Base-by-base conservation (phyloP, 2,797 vertebrate genomes). In the Sebastes diploproa region DNA sequence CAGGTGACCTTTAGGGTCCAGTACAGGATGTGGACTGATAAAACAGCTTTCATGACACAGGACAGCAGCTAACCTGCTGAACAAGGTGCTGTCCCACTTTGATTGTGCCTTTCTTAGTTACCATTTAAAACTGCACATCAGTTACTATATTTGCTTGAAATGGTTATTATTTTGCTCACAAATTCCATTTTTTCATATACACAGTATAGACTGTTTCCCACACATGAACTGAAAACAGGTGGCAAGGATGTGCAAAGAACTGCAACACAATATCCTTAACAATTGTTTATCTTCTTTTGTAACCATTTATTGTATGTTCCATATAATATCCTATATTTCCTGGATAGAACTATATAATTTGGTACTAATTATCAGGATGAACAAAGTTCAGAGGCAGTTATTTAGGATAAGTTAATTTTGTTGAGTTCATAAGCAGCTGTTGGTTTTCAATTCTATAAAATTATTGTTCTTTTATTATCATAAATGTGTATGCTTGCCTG, bases 1-100 rank as follows among this genome's bases (percentile, higher is more conserved):
- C 8, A 7, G 46, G 1, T 65, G 78, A 77, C 82, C 78, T 84
- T 80, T 74, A 60, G 34, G 27, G 11, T 20, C 60, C 73, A 72
- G 71, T 11, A 14, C 29, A 78, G 64, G 81, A 64, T 46, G 66
- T 32, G 61, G 54, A 54, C 38, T 30, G 56, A 76, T 54, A 10
- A 25, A 76, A 27, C 42, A 8, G 54, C 72, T 58, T 56, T 59
- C 3, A 63, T 50, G 58, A 34, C 12, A 46, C 46, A 46, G 46
- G 22, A 42, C 27, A 65, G 59, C 23, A 30, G 30, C 20, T 42
- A 13, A 23, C n/a, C 30, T 3, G 30, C n/a, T n/a, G 3, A 58
- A 64, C 38, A 27, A 34, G 6, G 2, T 9, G 10, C 18, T 27
- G 34, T 27, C 55, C 18, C 11, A 13, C 20, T 12, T 59, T 9